Base-by-base conservation (phyloP, 2,888 invertebrate genomes). In the Sinelater perroti region DNA sequence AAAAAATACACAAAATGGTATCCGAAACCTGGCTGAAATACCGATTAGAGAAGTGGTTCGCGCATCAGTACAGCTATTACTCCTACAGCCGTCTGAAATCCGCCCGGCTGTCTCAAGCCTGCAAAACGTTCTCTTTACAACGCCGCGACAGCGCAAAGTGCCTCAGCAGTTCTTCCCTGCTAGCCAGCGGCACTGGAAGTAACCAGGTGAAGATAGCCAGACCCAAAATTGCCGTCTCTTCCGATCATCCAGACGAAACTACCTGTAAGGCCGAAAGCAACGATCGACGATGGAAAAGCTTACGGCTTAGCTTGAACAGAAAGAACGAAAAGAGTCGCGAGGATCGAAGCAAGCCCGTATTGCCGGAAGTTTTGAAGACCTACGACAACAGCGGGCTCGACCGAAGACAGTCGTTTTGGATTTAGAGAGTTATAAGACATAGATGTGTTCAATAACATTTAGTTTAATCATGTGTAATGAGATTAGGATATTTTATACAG, bases 341-440 rank as follows among this genome's bases (percentile, higher is more conserved):
- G 30, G 66, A 71, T 18, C 66, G 67, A 51, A 65, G 50, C 47
- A 68, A 69, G 53, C 72, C 72, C 1, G 61, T 70, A 24, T 63
- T 73, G 52, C 67, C 74, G 3, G 65, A 65, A 16, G 73, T 74
- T 24, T 56, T 74, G 52, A 64, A 68, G 13, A 72, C 73, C 17
- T 74, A 73, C 53, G 70, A 73, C 54, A 72, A 67, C 56, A n/a
- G n/a, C n/a, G 55, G 64, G 7, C 10, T 45, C 3, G 17, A 53
- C 24, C 5, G 36, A 45, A 21, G 28, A n/a, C 21, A 45, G 10
- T 35, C 45, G 11, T 42, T 18, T 42, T 53, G 35, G 53, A 16
- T 35, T 4, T 35, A 45, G 18, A 10, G 38, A 3, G 21, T 14
- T 26, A 24, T 13, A n/a, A 3, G 2, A 40, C 16, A 1, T 42